These are phyloP conservation scores for Philhelius pedissequus DNA, from an alignment of 2,888 invertebrate genomes.

Conservation along the genomic window DNA sequence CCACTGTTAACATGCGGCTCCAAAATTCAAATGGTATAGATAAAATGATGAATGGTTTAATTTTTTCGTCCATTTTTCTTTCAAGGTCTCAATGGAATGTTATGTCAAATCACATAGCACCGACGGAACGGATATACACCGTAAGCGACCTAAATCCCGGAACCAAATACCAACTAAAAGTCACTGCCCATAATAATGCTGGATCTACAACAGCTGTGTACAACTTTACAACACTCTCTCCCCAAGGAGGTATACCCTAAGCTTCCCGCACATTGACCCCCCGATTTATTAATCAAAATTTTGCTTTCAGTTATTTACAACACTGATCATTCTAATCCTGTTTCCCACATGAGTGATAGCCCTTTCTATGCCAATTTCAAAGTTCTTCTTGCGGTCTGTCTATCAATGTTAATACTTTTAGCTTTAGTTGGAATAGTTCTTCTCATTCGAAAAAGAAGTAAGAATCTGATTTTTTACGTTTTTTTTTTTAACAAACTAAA, in stretches of 20 bases:
- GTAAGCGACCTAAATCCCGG: slow-evolving; percentile 88
- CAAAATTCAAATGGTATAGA: no score
- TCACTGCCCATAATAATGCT: slow-evolving; percentile 92
- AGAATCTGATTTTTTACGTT: slow-evolving; percentile 72
- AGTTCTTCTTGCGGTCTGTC: slow-evolving; percentile 83
- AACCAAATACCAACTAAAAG: slow-evolving; percentile 86
- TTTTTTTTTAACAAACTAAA: neutral
- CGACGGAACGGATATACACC: slow-evolving; percentile 89
- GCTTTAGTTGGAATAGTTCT: slow-evolving; percentile 85
- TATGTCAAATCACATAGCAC: slow-evolving; percentile 89
- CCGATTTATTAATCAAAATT: neutral
- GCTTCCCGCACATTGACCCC: neutral
- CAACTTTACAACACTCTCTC: slow-evolving; percentile 90
- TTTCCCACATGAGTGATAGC: slow-evolving; percentile 83
- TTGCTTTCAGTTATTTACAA: slow-evolving; percentile 79
- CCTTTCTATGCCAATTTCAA: slow-evolving; percentile 84
- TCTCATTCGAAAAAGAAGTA: slow-evolving; percentile 86
- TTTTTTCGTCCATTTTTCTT: no score
- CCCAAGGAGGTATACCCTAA: slow-evolving; percentile 84
- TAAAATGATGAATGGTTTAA: no score
- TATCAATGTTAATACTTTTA: slow-evolving; percentile 84
- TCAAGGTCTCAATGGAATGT: slow-evolving; percentile 86
- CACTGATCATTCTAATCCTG: slow-evolving; percentile 84
- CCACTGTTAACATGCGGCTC: no score
- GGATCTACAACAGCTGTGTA: slow-evolving; percentile 90